Base-by-base conservation (phyloP, 2,797 vertebrate genomes). In the Argentina silus region DNA sequence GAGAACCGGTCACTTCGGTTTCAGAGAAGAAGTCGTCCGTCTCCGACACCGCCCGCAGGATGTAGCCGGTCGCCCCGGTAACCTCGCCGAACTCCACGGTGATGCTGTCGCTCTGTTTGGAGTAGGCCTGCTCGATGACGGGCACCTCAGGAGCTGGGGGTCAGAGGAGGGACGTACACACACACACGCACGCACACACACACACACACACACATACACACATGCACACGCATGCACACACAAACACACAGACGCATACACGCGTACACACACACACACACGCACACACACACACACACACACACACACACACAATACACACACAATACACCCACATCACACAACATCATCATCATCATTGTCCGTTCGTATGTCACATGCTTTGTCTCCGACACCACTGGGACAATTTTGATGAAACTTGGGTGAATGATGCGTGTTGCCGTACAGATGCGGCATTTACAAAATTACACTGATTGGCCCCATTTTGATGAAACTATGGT, bases 31-130 rank as follows among this genome's bases (percentile, higher is more conserved):
- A 95, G 42, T 92, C 86, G 14, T 87, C 80, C 0, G 83, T 90
- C 17, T 74, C 72, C 0, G 81, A 84, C 85, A 92, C 82, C 0
- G 90, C 90, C 23, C 94, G 92, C 70, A 99, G 87, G 73, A 96
- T 86, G 73, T 98, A 98, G 81, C 90, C 50, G 66, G 89, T 95
- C 53, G 96, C 96, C 50, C 96, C 97, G 0, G 90, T 70, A 72
- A 95, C 93, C 0, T 88, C 77, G 7, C 78, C 85, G 90, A 97
- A 98, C 84, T 96, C 95, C 83, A 97, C 96, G 1, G 94, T 98
- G 90, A 98, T 95, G 80, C 96, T 97, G 87, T 90, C 87, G 79
- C 96, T 97, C 60, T 93, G 77, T 86, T 98, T 98, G 73, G 97
- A 98, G 88, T 96, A 96, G 63, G 93, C 94, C 81, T 94, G 86